phyloP scores from a whole-genome alignment of 2,797 vertebrate genomes.

The Pipistrellus nathusii region DNA sequence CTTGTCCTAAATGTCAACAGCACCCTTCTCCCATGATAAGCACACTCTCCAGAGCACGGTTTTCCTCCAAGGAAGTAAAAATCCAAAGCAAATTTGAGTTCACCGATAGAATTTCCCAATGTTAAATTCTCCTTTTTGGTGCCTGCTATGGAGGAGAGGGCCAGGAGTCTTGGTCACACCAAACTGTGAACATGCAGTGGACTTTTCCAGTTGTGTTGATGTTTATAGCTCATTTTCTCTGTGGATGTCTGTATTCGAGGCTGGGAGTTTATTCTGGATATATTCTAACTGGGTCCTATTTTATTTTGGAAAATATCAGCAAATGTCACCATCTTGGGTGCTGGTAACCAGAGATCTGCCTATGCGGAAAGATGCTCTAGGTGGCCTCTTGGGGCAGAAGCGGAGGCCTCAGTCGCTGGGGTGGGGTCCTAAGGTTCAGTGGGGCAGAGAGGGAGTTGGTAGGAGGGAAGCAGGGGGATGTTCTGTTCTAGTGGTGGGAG shows the following conservation, averaged over 20 bases:
- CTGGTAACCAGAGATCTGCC: neutral
- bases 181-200: neutral
- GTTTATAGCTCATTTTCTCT: neutral
- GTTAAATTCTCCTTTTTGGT: neutral
- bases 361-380: neutral
- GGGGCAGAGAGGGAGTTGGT: neutral
- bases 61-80: neutral
- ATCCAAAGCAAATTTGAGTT: neutral
- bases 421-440: neutral
- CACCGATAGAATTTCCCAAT: neutral
- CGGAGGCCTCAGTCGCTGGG: neutral
- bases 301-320: constrained; percentile 34
- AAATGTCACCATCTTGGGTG: neutral
- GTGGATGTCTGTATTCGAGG: neutral
- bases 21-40: neutral
- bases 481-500: neutral
- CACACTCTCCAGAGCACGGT: neutral
- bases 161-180: neutral
- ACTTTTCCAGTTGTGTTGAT: neutral
- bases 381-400: neutral
- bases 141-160: neutral
- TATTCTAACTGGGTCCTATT: neutral
- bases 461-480: neutral
- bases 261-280: neutral
- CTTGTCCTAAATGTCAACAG: neutral